phyloP scores from a whole-genome alignment of 2,113 vertebrate species.

The Terrapene triunguis region DNA sequence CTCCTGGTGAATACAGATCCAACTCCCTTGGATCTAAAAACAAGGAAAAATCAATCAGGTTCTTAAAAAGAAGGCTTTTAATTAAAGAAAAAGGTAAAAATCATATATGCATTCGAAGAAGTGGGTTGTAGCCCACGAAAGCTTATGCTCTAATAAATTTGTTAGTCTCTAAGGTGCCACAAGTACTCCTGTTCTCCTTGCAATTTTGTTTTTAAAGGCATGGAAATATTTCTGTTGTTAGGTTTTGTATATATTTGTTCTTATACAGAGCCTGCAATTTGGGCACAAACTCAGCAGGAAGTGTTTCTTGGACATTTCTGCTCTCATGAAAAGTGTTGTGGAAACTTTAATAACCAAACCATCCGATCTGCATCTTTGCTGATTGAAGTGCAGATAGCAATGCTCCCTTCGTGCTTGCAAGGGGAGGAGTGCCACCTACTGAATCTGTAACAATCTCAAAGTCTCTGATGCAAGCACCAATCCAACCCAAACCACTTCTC shows the following conservation, averaged over 20 bases:
- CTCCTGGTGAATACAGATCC: too few relatives aligned
- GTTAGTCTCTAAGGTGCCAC: too few relatives aligned
- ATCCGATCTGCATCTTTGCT: background rate
- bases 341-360: background rate
- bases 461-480: background rate
- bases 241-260: background rate
- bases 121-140: too few relatives aligned
- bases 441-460: fast-evolving
- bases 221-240: background rate
- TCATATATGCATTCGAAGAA: too few relatives aligned
- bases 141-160: too few relatives aligned
- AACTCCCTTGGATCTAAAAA: too few relatives aligned
- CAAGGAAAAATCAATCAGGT: too few relatives aligned
- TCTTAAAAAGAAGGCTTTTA: too few relatives aligned
- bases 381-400: background rate
- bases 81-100: too few relatives aligned
- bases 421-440: background rate
- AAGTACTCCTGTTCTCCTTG: too few relatives aligned
- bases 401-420: background rate
- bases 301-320: fast-evolving
- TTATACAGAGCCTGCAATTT: background rate
- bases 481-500: background rate
- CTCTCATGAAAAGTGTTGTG: fast-evolving
- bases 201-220: background rate
- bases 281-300: background rate